Evolutionary conservation across 1,140 invertebrate genomes (phyloP), one percentile per base, ranked within the genome.

Genomic region (Drosophila trapezifrons): DNA sequence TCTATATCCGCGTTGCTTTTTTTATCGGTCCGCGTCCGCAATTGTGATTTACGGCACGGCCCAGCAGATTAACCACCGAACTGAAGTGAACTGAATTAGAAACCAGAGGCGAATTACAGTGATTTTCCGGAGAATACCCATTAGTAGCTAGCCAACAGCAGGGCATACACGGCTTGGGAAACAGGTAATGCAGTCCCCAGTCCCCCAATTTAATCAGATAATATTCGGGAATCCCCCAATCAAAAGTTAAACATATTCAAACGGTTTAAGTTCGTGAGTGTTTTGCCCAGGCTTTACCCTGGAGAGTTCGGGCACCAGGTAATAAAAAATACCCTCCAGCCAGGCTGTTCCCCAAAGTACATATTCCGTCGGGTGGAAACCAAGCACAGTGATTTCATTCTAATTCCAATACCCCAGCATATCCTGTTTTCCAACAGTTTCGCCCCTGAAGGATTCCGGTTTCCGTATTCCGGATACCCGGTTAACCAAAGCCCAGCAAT

Each of bases 1-100:
- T 60, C n/a, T n/a, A 54, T 60, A 63, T 67, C 54, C 58, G 71
- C 69, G 69, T 71, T 81, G 70, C 85, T 72, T 86, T 77, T 58
- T 70, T 79, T 67, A 84, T 79, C 75, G 69, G 38, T 54, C 45
- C 56, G 67, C 18, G 29, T 37, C 20, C 37, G 37, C 37, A 49
- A 51, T 73, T 80, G 65, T 84, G 80, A 67, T 80, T 84, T 84
- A 74, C 64, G n/a, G 47, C 49, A 32, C 37, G 57, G 51, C 51
- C 38, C 32, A 43, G 32, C 40, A 43, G 55, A 66, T 52, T 66
- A 60, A 62, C 47, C 73, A 76, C 43, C 54, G 60, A 66, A 69
- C 65, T 65, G 59, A 2, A 64, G 64, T 67, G 62, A 63, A 60
- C 47, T 62, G 59, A 62, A 57, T 32, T 59, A 59, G 60, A 64